Base-by-base conservation (phyloP, 1,140 invertebrate species). In the Drusus annulatus region DNA sequence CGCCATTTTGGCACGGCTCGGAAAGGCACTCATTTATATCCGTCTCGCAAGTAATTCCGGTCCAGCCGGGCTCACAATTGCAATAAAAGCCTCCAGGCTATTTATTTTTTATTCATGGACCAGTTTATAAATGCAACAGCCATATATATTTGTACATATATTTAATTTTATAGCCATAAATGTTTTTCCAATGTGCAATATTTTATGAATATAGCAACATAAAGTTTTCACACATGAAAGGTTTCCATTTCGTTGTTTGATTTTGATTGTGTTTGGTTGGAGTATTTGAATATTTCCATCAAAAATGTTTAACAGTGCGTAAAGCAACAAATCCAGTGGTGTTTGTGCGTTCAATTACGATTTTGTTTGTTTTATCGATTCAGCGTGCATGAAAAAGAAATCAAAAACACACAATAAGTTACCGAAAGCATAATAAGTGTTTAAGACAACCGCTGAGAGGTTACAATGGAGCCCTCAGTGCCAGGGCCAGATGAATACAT, bases 61-160 rank as follows among this genome's bases (percentile, higher is more conserved):
- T 91, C 92, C 93, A 96, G 21, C 95, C 95, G 71, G 91, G 86
- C 62, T 93, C 91, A 86, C 95, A 96, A 68, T 91, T 91, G 89
- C 95, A 96, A 79, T 92, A 92, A 89, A 94, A 96, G 21, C 91
- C 91, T 80, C 85, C 87, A 28, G 90, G 84, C 92, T 93, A 86
- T 78, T 19, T 51, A 7, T 16, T 25, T 56, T 71, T 54, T 52
- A 74, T 74, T 74, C 51, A 25, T n/a, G 69, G 52, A 62, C 51
- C 54, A 65, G 63, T 28, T 28, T 28, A 2, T 28, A 28, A 28
- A 28, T 28, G 2, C 25, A 28, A 28, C 6, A 36, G 31, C 31
- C 31, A 36, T 36, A 4, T 8, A 2, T 28, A 2, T 28, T 8
- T n/a, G n/a, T n/a, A n/a, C n/a, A n/a, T n/a, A n/a, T n/a, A n/a